These are phyloP conservation scores for Nematostella vectensis DNA, from an alignment of 92 coral and sea anemone species.

Conservation along the genomic window DNA sequence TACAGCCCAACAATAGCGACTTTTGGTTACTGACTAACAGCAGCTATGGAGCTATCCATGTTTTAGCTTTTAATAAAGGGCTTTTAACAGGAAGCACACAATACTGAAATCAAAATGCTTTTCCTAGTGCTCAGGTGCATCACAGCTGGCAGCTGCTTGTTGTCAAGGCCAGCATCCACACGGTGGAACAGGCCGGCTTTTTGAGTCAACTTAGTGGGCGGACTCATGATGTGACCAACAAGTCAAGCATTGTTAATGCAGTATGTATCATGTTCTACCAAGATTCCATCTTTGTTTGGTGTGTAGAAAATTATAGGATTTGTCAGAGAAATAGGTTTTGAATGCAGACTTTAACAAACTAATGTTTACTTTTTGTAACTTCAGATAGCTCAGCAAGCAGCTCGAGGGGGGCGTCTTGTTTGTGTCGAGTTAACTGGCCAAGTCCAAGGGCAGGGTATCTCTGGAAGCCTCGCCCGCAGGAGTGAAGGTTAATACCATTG, in stretches of 20 bases:
- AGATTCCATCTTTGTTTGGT: too few relatives aligned
- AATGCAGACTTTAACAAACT: not conserved
- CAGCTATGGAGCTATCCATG: too few relatives aligned
- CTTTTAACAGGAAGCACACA: too few relatives aligned
- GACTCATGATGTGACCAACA: conserved; percentile 73
- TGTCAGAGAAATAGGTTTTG: not conserved
- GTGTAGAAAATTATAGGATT: not conserved
- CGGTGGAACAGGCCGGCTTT: conserved; percentile 75
- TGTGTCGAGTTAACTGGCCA: conserved; percentile 77
- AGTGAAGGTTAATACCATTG: conserved; percentile 56
- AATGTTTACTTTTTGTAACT: not conserved
- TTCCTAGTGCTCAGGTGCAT: conserved; percentile 55
- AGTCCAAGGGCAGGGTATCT: conserved; percentile 49
- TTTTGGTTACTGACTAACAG: too few relatives aligned
- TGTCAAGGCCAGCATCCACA: conserved; percentile 83
- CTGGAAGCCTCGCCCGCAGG: conserved; percentile 48
- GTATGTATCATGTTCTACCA: too few relatives aligned
- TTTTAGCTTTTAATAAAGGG: too few relatives aligned
- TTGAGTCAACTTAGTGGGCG: conserved; percentile 53
- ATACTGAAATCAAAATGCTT: too few relatives aligned
- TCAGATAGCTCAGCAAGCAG: conserved; percentile 64
- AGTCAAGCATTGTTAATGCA: conserved; percentile 62
- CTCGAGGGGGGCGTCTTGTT: conserved; percentile 69
- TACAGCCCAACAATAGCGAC: too few relatives aligned
- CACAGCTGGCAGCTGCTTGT: conserved; percentile 89